phyloP scores from a whole-genome alignment of 2,113 vertebrate genomes.

The Cavia aperea region DNA sequence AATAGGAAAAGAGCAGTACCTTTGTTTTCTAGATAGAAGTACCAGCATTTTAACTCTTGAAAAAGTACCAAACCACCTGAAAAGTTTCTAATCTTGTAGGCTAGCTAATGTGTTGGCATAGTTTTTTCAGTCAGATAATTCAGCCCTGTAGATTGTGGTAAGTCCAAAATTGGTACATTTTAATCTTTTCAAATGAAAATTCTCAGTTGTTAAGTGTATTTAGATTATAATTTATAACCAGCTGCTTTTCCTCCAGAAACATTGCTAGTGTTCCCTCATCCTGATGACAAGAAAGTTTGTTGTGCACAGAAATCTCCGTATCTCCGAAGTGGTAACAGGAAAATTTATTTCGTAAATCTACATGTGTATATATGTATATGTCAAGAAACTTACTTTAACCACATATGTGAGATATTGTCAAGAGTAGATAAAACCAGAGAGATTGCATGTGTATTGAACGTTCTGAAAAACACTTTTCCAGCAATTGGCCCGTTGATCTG shows the following conservation, averaged over 20 bases:
- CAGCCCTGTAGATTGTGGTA: neutral
- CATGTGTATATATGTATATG: neutral
- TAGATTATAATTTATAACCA: neutral
- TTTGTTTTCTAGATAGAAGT: neutral
- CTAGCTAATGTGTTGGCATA: neutral
- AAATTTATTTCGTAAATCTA: conserved; percentile 13
- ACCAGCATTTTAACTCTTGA: neutral
- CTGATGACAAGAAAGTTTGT: neutral
- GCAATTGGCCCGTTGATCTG: neutral
- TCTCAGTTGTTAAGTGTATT: neutral
- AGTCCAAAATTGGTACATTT: neutral
- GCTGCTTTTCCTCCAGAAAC: neutral
- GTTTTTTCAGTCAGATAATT: neutral
- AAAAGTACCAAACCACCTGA: neutral
- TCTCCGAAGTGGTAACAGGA: neutral
- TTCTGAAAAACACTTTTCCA: neutral
- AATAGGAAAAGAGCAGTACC: neutral
- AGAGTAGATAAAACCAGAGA: neutral
- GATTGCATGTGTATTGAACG: neutral
- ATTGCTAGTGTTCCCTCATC: neutral
- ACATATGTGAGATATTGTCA: neutral
- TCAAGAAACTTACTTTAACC: neutral
- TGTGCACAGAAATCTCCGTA: neutral
- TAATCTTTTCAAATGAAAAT: neutral
- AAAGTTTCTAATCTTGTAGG: neutral